Evolutionary conservation across 2,113 vertebrate genomes (phyloP), one percentile per base, ranked within the genome.

Genomic region (Puffinus mauretanicus): DNA sequence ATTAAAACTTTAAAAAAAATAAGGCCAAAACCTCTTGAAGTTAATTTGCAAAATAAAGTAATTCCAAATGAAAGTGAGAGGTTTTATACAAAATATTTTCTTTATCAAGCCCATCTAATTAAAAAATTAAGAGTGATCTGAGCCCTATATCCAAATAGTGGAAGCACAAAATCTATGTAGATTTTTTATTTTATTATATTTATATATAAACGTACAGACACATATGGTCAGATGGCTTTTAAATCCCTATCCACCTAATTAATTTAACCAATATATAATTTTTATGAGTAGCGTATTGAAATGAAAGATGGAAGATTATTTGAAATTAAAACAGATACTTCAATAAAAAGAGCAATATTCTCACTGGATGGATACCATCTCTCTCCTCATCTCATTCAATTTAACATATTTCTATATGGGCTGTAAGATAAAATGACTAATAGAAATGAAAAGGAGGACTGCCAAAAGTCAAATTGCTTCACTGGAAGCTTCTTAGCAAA

Each of bases 401-500:
- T 91, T 75, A 83, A 64, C 10, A 9, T 82, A 51, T 80, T 95
- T 88, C 84, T 88, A 8, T 93, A 64, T 75, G n/a, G 95, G 58
- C 58, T 93, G 58, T 77, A 93, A 70, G 93, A 94, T 87, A 77
- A 95, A 92, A 85, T 92, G 58, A 86, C 60, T 87, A 88, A 90
- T 49, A 88, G 54, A 49, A 82, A 69, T 82, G 16, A 86, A 88
- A 94, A 94, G 54, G 78, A 77, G 34, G 38, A 58, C 58, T 88
- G 94, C 81, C 85, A 88, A 69, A 88, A 84, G 61, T 86, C 78
- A 86, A 9, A 69, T 69, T 93, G 77, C 73, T 78, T 95, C 54
- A 79, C 40, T 66, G 88, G 73, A 44, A 91, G 46, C 86, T 97
- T 92, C 81, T 85, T 79, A 96, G 57, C 20, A 58, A 91, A 95